These are phyloP conservation scores for Ischnura elegans DNA, from an alignment of 2,888 invertebrate species.

Conservation along the genomic window DNA sequence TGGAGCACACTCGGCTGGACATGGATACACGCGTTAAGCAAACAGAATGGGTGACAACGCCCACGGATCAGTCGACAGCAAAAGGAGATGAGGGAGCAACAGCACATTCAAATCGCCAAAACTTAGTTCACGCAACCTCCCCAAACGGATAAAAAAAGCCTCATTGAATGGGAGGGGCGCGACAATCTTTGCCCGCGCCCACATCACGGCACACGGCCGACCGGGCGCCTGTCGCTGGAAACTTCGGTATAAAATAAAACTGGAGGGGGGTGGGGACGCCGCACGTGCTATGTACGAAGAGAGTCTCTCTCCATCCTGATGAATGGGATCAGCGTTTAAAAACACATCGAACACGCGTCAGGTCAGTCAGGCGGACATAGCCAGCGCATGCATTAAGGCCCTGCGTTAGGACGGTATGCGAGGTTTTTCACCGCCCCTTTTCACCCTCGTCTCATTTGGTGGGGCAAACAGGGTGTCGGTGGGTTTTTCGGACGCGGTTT, in stretches of 20 bases:
- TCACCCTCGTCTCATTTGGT: not conserved
- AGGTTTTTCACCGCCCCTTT: not conserved
- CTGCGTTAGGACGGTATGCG: not conserved
- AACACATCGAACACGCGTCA: constrained; percentile 58
- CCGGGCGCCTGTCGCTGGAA: not conserved
- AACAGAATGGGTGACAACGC: constrained; percentile 32
- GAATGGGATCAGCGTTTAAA: constrained; percentile 62
- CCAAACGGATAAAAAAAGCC: not conserved
- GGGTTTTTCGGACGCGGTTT: constrained; percentile 13
- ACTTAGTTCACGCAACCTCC: not conserved
- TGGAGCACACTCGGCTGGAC: constrained; percentile 22
- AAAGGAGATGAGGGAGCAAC: not conserved
- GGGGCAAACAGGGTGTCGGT: not conserved
- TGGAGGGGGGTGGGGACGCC: not conserved
- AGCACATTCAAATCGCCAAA: not conserved
- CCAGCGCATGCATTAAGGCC: constrained; percentile 16
- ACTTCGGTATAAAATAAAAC: not conserved
- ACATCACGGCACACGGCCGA: not conserved
- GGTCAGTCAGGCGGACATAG: constrained; percentile 25
- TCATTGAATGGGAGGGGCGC: constrained; percentile 8
- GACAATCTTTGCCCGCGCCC: not conserved
- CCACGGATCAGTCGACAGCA: not conserved
- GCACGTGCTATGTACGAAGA: constrained; percentile 38
- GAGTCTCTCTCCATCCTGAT: not conserved
- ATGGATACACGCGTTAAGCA: constrained; percentile 23